Evolutionary conservation across 2,888 invertebrate species (phyloP).

Genomic region (Cryptocephalus moraei): DNA sequence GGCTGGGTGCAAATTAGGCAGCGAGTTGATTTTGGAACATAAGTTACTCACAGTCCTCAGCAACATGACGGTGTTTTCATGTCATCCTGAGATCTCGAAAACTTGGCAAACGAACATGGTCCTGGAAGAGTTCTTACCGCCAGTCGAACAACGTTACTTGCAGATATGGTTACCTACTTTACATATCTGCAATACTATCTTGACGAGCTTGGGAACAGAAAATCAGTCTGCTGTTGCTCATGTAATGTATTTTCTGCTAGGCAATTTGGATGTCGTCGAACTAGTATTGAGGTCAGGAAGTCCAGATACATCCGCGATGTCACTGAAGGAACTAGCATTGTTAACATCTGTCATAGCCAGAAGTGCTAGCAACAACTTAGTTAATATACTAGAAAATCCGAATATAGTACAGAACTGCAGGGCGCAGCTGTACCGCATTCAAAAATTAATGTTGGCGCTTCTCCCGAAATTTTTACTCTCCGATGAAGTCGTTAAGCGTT

Average conservation of each 20-base stretch:
- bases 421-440: constrained; percentile 56
- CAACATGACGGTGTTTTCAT: constrained; percentile 57
- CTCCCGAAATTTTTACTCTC: constrained; percentile 55
- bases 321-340: constrained; percentile 65
- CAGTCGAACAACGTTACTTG: constrained; percentile 61
- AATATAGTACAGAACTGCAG: constrained; percentile 41
- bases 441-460: constrained; percentile 63
- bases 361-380: constrained; percentile 32
- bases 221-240: constrained; percentile 76
- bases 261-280: constrained; percentile 74
- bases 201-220: constrained; percentile 72
- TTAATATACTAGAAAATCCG: constrained; percentile 30
- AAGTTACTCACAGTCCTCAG: constrained; percentile 52
- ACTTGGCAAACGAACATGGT: constrained; percentile 24
- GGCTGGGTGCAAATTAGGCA: constrained; percentile 52
- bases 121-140: constrained; percentile 46
- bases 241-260: constrained; percentile 68
- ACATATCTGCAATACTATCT: constrained; percentile 67
- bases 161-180: constrained; percentile 76
- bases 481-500: constrained; percentile 29
- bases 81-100: constrained; percentile 57
- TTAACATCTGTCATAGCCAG: constrained; percentile 47
- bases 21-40: constrained; percentile 51
- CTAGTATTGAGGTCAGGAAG: constrained; percentile 61
- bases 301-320: constrained; percentile 53